phyloP scores from a whole-genome alignment of 2,113 vertebrate genomes.

The Spheniscus mendiculus region DNA sequence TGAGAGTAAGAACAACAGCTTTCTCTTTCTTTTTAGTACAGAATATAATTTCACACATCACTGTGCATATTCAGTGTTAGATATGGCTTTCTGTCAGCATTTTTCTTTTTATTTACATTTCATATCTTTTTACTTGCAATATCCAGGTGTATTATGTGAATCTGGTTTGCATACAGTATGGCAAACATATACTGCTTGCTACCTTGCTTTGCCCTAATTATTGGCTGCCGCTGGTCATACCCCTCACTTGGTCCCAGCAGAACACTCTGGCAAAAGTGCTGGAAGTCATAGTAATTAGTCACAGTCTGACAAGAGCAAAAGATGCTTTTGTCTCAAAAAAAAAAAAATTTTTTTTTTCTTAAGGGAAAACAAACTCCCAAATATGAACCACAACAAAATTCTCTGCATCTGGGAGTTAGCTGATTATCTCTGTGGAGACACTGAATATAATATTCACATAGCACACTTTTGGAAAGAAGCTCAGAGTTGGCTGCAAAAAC shows the following conservation, averaged over 20 bases:
- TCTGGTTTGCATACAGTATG: not conserved
- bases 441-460: not conserved
- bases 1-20: not conserved
- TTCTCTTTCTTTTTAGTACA: not conserved
- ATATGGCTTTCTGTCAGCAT: not conserved
- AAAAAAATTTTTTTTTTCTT: not conserved
- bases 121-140: not conserved
- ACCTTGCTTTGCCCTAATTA: slow-evolving; percentile 1
- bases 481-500: not conserved
- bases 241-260: not conserved
- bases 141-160: not conserved
- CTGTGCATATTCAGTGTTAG: not conserved
- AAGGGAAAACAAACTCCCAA: not conserved
- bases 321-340: not conserved
- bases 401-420: not conserved
- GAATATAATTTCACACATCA: not conserved
- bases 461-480: not conserved
- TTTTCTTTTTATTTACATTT: not conserved
- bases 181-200: not conserved
- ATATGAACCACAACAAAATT: not conserved
- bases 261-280: not conserved
- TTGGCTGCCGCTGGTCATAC: not conserved
- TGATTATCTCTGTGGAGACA: not conserved
- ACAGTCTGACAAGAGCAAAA: not conserved
- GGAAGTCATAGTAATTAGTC: slow-evolving; percentile 38